phyloP scores from a whole-genome alignment of 92 coral and sea anemone species.

The Blastomussa wellsi region DNA sequence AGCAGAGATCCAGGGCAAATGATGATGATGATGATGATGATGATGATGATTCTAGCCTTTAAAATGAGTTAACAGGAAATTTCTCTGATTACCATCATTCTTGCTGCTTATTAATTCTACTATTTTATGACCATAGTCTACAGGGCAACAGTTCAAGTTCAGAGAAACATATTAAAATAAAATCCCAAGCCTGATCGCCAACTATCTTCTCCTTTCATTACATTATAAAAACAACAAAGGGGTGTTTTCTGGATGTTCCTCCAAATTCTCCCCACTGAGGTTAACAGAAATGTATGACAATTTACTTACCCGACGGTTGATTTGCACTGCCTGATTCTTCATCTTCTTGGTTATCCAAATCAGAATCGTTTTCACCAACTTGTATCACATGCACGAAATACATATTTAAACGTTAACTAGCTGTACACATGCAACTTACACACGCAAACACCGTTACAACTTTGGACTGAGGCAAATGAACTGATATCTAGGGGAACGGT shows the following conservation, averaged over 20 bases:
- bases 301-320: conserved; percentile 5
- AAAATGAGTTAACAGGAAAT: neutral
- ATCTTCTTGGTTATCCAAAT: conserved; percentile 8
- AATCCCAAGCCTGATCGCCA: too few relatives aligned
- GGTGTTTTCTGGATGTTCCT: neutral
- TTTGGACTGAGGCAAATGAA: too few relatives aligned
- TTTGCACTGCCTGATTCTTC: conserved; percentile 30
- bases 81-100: neutral
- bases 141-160: neutral
- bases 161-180: neutral
- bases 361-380: conserved; percentile 36
- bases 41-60: neutral
- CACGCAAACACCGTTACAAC: too few relatives aligned
- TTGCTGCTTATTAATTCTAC: neutral
- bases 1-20: too few relatives aligned
- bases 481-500: too few relatives aligned
- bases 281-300: neutral
- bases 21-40: too few relatives aligned
- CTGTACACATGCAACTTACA: neutral
- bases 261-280: neutral
- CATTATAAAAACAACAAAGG: neutral
- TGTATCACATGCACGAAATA: conserved; percentile 19
- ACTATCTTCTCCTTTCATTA: too few relatives aligned
- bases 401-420: neutral
- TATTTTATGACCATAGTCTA: neutral